Conservation (phyloP, 2,797 vertebrate species). For the Phataginus tricuspis region DNA sequence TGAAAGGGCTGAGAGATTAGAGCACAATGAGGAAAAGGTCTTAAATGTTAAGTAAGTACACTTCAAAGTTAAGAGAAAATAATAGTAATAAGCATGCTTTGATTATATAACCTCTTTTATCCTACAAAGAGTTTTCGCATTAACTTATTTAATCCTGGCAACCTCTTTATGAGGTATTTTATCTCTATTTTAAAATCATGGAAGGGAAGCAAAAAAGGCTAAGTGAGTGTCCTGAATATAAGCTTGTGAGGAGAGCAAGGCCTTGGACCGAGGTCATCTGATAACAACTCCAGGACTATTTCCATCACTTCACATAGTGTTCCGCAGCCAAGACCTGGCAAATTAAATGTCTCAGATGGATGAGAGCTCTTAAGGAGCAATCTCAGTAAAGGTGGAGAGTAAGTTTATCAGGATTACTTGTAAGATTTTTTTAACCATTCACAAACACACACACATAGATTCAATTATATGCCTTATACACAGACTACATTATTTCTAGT, state of each 20-base stretch:
- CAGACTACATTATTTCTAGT: not conserved
- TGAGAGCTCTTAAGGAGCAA: not conserved
- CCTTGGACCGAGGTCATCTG: not conserved
- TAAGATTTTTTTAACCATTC: not conserved
- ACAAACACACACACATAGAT: not conserved
- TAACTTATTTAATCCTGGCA: constrained; percentile 23
- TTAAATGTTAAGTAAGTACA: constrained; percentile 1
- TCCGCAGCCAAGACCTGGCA: constrained; percentile 25
- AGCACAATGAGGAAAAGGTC: not conserved
- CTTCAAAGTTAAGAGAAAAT: constrained; percentile 38
- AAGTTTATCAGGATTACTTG: not conserved
- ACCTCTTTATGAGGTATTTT: not conserved
- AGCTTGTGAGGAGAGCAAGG: not conserved
- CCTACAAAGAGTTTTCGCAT: not conserved
- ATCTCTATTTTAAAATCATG: constrained; percentile 48
- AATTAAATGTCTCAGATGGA: constrained; percentile 43
- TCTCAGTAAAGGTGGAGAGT: not conserved
- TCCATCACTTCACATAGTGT: not conserved
- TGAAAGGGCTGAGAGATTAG: not conserved
- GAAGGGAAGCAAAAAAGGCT: not conserved
- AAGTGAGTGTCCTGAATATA: not conserved
- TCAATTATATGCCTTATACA: not conserved
- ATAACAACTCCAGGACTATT: not conserved
- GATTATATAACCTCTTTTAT: not conserved
- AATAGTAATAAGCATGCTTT: not conserved